Evolutionary conservation across 2,797 vertebrate genomes (phyloP).

Genomic region (Brachymystax lenok): DNA sequence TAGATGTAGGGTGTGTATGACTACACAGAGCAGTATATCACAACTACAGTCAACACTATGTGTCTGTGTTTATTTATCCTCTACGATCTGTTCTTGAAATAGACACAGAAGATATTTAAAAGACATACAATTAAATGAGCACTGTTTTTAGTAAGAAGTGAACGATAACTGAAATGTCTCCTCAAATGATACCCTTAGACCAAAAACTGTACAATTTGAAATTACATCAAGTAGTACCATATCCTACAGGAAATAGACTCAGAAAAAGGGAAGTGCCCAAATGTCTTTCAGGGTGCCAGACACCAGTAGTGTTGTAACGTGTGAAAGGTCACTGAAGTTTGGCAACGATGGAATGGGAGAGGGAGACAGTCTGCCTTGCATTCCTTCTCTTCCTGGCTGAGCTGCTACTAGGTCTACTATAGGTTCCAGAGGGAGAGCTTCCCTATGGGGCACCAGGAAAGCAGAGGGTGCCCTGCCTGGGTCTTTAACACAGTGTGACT

Average conservation of each 20-base stretch:
- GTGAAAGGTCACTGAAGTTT: neutral
- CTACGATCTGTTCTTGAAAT: neutral
- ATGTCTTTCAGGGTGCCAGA: neutral
- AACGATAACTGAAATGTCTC: neutral
- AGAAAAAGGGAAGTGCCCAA: neutral
- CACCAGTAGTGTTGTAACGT: neutral
- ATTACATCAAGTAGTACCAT: too few relatives aligned
- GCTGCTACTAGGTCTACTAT: slow-evolving; percentile 38
- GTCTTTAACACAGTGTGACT: neutral
- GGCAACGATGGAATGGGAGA: neutral
- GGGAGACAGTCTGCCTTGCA: neutral
- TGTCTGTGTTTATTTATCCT: neutral
- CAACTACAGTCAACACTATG: neutral
- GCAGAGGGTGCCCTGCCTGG: too few relatives aligned
- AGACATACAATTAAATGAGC: too few relatives aligned
- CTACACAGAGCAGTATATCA: neutral
- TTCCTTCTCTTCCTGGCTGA: slow-evolving; percentile 3
- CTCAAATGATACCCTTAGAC: neutral
- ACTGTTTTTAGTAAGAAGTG: too few relatives aligned
- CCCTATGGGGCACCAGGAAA: slow-evolving; percentile 3
- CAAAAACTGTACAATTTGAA: too few relatives aligned
- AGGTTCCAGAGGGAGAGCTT: slow-evolving; percentile 32
- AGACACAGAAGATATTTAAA: neutral
- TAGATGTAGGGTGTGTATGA: neutral
- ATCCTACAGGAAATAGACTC: neutral